Evolutionary conservation across 1,140 invertebrate species (phyloP).

Genomic region (Oedothorax gibbosus): DNA sequence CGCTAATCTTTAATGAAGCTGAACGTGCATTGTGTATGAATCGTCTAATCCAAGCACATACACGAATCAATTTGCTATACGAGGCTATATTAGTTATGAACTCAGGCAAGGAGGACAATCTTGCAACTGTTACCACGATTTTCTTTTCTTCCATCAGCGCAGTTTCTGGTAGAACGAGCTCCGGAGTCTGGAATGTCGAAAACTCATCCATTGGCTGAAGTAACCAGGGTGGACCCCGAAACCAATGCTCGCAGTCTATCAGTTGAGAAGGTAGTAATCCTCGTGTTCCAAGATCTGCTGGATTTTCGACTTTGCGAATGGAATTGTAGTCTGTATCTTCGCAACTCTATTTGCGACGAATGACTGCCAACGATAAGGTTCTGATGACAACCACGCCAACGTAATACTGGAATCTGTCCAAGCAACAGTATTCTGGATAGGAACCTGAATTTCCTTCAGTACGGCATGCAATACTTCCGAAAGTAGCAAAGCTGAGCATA

Average conservation of each 20-base stretch:
- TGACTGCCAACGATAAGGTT: background rate
- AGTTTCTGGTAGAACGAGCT: background rate
- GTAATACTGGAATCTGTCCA: constrained; percentile 4
- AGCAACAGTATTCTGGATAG: background rate
- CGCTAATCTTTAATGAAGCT: background rate
- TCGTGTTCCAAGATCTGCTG: background rate
- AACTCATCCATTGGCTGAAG: too few species aligned
- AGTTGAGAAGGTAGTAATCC: too few species aligned
- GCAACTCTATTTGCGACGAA: constrained; percentile 5
- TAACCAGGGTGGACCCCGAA: too few species aligned
- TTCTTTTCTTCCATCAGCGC: background rate
- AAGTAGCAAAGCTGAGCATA: constrained; percentile 37
- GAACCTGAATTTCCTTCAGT: background rate
- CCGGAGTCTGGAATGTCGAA: too few species aligned
- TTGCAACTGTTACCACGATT: background rate
- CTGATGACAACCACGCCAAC: background rate
- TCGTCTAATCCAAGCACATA: background rate
- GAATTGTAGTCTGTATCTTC: background rate
- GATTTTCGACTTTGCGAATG: background rate
- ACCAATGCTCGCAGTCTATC: too few species aligned
- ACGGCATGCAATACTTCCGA: background rate
- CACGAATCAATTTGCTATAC: background rate
- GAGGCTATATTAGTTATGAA: background rate
- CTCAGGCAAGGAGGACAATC: background rate
- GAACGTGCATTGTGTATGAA: background rate